phyloP scores from a whole-genome alignment of 2,888 invertebrate genomes.

The Peribatodes rhomboidaria region DNA sequence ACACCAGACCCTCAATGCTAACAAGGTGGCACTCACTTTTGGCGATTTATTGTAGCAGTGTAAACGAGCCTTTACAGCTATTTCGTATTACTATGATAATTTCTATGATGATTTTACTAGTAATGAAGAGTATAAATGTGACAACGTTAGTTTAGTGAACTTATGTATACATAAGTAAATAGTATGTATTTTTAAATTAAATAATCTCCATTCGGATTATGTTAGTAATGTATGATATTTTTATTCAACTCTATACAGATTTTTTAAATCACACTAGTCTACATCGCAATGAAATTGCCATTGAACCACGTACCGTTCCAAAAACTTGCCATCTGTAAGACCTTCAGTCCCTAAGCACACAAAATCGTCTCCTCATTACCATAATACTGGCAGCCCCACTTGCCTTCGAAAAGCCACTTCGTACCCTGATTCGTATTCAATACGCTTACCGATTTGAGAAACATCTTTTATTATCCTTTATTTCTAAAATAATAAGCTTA shows the following conservation, averaged over 20 bases:
- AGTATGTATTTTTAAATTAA: too few species aligned
- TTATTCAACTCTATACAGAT: too few species aligned
- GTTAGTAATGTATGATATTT: too few species aligned
- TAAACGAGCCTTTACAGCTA: neutral
- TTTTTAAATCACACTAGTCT: too few species aligned
- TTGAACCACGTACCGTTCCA: too few species aligned
- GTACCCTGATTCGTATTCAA: constrained; percentile 6
- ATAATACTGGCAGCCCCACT: constrained; percentile 15
- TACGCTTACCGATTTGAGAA: neutral
- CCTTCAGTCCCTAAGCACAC: neutral
- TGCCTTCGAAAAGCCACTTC: neutral
- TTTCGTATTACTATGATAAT: neutral
- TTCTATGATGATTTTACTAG: too few species aligned
- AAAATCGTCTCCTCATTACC: constrained; percentile 1
- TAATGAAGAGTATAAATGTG: too few species aligned
- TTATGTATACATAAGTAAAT: too few species aligned
- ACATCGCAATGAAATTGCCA: too few species aligned
- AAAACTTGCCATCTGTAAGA: neutral
- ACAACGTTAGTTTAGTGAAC: too few species aligned
- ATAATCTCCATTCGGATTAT: too few species aligned
- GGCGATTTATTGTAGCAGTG: neutral
- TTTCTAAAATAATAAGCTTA: neutral
- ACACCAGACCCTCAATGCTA: neutral
- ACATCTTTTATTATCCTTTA: constrained; percentile 3
- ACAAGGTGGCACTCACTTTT: neutral